Evolutionary conservation across 35 echinoderm and acorn worm species (phyloP), one percentile per base, ranked within the genome.

Genomic region (Nesometra sesokonis): DNA sequence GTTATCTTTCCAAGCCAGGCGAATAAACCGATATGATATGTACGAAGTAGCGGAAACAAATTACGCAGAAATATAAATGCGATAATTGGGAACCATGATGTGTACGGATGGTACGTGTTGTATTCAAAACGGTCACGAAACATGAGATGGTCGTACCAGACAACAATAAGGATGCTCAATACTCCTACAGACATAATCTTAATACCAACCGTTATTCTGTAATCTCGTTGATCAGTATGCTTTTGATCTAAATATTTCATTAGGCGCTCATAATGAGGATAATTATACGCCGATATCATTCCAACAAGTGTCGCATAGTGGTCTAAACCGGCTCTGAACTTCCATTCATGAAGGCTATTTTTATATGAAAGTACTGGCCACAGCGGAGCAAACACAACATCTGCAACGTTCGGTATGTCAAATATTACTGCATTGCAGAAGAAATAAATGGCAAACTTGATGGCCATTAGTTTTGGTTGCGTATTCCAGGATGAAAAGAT

Each of bases 241-340:
- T 81, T 85, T 77, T 93, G 88, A 30, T 93, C 92, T 0, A 93
- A 67, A 47, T 89, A 93, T 32, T 93, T 93, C 84, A 93, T 90
- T 13, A 86, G 85, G 0, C 85, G 43, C 67, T 93, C 92, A 32
- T 84, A 93, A 83, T 90, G 23, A 13, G 92, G 92, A 34, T 93
- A 93, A 77, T 93, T 90, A 46, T 93, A 93, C 7, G 92, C 92
- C 33, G 86, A 93, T 3, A 93, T 35, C 92, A 93, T 93, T 34
- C 92, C 92, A 30, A 93, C 78, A 11, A 93, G 80, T 29, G 84
- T 43, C 0, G 92, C 92, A 33, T 93, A 93, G 36, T 93, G 92
- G 81, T 93, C 92, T 31, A 93, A 39, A 11, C 88, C 88, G 0
- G 88, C 92, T 17, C 92, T 33, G 35, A 90, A 93, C 37, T 87